Percentiles rank a stretch among this genome's conserved stretches.
Evolutionary conservation across 2,888 invertebrate species (phyloP).

Genomic region (Eutolmus rufibarbis): DNA sequence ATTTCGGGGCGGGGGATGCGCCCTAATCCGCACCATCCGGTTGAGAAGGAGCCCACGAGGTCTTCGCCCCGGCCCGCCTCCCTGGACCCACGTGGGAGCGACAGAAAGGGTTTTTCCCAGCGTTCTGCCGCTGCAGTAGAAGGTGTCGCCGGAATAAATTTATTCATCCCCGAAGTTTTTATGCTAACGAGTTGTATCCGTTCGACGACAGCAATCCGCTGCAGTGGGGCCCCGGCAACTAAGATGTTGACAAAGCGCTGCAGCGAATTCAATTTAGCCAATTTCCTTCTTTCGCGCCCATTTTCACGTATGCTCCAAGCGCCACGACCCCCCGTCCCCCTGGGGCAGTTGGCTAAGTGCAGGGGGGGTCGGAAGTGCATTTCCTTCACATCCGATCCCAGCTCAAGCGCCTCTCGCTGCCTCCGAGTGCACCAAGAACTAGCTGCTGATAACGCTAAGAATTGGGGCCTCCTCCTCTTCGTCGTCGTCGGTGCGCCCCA

Average conservation of each 20-base stretch:
- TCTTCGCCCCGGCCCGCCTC: not conserved
- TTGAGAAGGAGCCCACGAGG: not conserved
- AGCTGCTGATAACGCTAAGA: not conserved
- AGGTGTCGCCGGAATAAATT: not conserved
- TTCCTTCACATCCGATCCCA: not conserved
- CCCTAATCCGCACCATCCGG: conserved; percentile 20
- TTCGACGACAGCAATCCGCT: not conserved
- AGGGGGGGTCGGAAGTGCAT: not conserved
- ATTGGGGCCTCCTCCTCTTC: not conserved
- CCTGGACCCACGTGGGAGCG: not conserved
- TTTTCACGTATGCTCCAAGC: not conserved
- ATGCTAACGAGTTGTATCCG: conserved; percentile 26
- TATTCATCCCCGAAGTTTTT: conserved; percentile 4
- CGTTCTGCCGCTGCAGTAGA: not conserved
- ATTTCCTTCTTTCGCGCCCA: not conserved
- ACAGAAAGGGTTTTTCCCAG: not conserved
- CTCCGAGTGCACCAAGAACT: not conserved
- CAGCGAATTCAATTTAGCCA: conserved; percentile 1
- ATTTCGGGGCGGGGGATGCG: not conserved
- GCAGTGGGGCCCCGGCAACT: not conserved
- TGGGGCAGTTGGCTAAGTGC: not conserved
- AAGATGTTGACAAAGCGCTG: conserved; percentile 10
- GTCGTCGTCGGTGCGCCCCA: not conserved
- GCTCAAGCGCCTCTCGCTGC: not conserved
- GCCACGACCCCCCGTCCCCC: not conserved